Evolutionary conservation across 2,888 invertebrate species (phyloP), one percentile per base, ranked within the genome.

Genomic region (Pediacus dermestoides): DNA sequence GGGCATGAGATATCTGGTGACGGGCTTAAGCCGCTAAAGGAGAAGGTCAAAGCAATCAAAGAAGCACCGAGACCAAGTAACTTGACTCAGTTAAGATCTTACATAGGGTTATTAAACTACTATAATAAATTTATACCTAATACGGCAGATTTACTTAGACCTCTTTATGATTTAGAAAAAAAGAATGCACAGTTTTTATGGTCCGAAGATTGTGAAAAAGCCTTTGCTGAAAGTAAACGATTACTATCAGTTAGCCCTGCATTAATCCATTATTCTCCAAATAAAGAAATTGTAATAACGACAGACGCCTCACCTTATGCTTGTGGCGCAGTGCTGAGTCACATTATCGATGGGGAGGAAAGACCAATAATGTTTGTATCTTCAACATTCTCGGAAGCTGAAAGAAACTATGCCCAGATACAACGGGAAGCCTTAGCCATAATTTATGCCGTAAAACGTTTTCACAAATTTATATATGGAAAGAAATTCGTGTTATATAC

Each of bases 281-380:
- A 25, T 3, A 16, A 43, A 25, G 53, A 48, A 7, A 52, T 54
- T 37, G 36, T 21, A 38, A 8, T 54, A 7, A 47, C 50, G 2
- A 47, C 48, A 31, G 53, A 54, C 44, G 6, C 43, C 6, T 44
- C 41, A 39, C 33, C 41, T 7, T 55, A 51, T 42, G 55, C 49
- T 8, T 48, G 54, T 14, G 51, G 52, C 10, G 42, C 44, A 9
- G 48, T 53, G 4, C 30, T 50, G 4, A 48, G 51, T 39, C 51
- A 55, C 40, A 16, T 18, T 27, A 38, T 55, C 21, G 21, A 48
- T 38, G 40, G 32, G 2, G 39, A 16, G 3, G 50, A 49, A 14
- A 37, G 33, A 39, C 52, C 44, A 25, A 37, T 50, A 8, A 10
- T 50, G 27, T 53, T 50, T 35, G 41, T 44, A 9, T 52, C 42